These are phyloP conservation scores for Lordiphosa stackelbergi DNA, from an alignment of 1,140 invertebrate genomes.

Conservation along the genomic window DNA sequence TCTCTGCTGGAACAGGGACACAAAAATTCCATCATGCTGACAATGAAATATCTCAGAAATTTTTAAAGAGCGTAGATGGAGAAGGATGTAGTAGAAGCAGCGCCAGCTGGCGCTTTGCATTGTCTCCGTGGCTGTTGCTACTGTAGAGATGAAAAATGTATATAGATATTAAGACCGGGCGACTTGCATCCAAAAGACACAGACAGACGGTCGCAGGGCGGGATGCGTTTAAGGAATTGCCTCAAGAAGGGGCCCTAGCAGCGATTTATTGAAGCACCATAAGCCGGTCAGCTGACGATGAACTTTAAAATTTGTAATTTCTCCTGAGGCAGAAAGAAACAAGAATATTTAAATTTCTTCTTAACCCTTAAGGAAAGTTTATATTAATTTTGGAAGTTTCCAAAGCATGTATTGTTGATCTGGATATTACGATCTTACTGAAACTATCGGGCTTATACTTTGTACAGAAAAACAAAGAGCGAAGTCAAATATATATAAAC, in stretches of 20 bases:
- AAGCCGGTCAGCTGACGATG: constrained; percentile 7
- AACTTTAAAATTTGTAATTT: background rate
- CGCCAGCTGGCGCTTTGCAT: constrained; percentile 35
- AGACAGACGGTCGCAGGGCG: constrained; percentile 1
- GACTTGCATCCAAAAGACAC: constrained; percentile 29
- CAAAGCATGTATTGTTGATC: too few relatives aligned
- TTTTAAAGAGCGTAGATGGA: constrained; percentile 6
- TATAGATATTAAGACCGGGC: constrained; percentile 46
- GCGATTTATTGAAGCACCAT: constrained; percentile 38
- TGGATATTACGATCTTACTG: too few relatives aligned
- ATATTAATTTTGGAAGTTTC: too few relatives aligned
- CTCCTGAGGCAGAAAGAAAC: too few relatives aligned
- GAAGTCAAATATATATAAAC: too few relatives aligned
- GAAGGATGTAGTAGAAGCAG: background rate
- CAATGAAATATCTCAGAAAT: constrained; percentile 45
- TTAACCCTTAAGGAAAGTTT: too few relatives aligned
- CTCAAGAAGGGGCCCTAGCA: constrained; percentile 19
- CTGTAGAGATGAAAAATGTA: constrained; percentile 42
- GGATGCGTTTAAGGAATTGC: constrained; percentile 35
- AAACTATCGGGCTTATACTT: too few relatives aligned
- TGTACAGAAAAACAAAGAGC: too few relatives aligned
- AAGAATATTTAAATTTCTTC: too few relatives aligned
- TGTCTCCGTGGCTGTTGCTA: constrained; percentile 22
- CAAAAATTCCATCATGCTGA: constrained; percentile 44
- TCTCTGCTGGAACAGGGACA: constrained; percentile 13